Evolutionary conservation across 2,888 invertebrate species (phyloP).

Genomic region (Ectropis crepuscularia): DNA sequence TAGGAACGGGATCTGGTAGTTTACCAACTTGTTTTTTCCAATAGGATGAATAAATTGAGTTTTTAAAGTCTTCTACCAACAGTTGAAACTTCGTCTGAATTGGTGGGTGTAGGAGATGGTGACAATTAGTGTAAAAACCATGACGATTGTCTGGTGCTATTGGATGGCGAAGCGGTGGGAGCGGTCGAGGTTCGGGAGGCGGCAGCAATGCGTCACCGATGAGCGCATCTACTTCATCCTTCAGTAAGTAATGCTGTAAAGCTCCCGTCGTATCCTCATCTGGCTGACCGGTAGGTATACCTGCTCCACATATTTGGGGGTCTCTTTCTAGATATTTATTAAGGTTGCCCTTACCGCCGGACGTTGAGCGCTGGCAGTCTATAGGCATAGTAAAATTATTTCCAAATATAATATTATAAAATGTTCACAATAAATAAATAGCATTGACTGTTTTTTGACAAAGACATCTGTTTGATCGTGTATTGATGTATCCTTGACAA

Average conservation of each 20-base stretch:
- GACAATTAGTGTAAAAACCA: conserved; percentile 56
- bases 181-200: conserved; percentile 54
- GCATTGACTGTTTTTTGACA: too few species aligned
- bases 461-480: too few species aligned
- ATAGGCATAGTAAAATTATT: conserved; percentile 55
- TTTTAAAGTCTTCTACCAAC: conserved; percentile 67
- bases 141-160: conserved; percentile 59
- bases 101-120: conserved; percentile 62
- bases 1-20: conserved; percentile 63
- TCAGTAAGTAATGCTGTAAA: conserved; percentile 66
- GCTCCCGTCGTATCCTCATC: conserved; percentile 55
- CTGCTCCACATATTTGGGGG: conserved; percentile 70
- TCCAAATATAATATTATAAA: neutral
- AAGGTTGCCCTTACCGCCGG: conserved; percentile 72
- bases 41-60: conserved; percentile 68
- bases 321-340: conserved; percentile 71
- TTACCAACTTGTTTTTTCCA: conserved; percentile 67
- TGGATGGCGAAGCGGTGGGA: conserved; percentile 63
- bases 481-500: too few species aligned
- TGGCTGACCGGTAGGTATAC: conserved; percentile 65
- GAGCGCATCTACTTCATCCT: conserved; percentile 71
- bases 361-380: conserved; percentile 61
- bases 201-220: conserved; percentile 68
- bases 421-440: too few species aligned
- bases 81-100: conserved; percentile 67